These are phyloP conservation scores for Amblyteles armatorius DNA, from an alignment of 2,888 invertebrate genomes.

Conservation along the genomic window DNA sequence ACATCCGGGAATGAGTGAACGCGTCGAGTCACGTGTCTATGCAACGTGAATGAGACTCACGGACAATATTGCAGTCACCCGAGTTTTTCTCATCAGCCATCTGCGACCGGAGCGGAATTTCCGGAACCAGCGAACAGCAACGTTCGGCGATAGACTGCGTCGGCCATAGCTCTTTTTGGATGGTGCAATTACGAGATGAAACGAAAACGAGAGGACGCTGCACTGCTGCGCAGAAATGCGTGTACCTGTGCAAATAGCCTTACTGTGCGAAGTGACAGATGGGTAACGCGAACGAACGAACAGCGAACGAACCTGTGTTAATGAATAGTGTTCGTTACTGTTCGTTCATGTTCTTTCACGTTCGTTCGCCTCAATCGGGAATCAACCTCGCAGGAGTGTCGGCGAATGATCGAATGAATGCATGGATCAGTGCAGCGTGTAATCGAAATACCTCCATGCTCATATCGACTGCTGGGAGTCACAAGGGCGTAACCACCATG, in stretches of 20 bases:
- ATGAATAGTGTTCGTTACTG: background rate
- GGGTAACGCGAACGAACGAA: background rate
- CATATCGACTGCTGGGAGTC: background rate
- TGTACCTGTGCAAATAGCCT: conserved; percentile 37
- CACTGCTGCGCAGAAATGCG: conserved; percentile 35
- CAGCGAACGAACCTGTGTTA: background rate
- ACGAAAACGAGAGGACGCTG: conserved; percentile 35
- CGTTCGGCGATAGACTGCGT: background rate
- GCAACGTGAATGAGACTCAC: conserved; percentile 16
- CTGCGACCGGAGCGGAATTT: conserved; percentile 30
- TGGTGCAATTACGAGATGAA: conserved; percentile 46
- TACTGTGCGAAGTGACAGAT: background rate
- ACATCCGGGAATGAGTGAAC: background rate
- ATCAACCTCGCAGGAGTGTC: background rate
- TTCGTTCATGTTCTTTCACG: background rate
- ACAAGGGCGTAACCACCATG: no score
- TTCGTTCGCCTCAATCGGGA: background rate
- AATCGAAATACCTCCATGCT: background rate
- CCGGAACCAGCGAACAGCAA: conserved; percentile 46
- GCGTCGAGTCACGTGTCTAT: background rate
- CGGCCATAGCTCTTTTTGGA: conserved; percentile 12
- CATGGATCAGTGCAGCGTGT: background rate
- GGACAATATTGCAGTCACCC: conserved; percentile 9
- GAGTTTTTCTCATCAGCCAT: conserved; percentile 61
- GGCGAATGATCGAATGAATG: background rate